phyloP scores from a whole-genome alignment of 2,113 vertebrate species.

The Poicephalus gulielmi region DNA sequence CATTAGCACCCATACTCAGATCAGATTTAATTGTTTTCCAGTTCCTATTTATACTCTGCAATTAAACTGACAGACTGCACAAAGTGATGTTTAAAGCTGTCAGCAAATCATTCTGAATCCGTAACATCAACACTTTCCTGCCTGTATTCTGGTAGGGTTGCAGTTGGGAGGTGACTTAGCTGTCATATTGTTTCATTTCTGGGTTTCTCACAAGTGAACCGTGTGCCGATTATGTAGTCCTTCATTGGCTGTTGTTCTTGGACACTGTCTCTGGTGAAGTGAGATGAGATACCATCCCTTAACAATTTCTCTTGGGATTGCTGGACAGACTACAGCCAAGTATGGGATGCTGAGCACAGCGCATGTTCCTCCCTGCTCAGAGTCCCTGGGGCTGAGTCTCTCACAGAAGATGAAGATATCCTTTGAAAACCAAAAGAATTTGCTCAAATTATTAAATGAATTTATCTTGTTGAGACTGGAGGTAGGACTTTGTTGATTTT shows the following conservation, averaged over 20 bases:
- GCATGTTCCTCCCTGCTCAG: background rate
- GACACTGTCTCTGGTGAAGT: fast-evolving
- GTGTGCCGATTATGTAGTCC: background rate
- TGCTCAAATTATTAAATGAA: background rate
- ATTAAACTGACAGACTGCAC: background rate
- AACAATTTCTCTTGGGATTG: background rate
- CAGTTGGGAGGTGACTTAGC: background rate
- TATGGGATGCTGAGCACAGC: fast-evolving
- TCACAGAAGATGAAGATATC: background rate
- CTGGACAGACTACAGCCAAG: background rate
- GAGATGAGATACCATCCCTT: background rate
- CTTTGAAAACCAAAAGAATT: background rate
- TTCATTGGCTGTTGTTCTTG: background rate
- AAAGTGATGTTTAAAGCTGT: background rate
- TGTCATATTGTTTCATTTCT: background rate
- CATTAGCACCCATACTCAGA: background rate
- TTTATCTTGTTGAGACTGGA: background rate
- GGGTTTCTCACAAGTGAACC: background rate
- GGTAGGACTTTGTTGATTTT: background rate
- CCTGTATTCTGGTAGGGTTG: background rate
- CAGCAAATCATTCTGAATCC: background rate
- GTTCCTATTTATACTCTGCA: background rate
- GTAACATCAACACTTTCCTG: background rate
- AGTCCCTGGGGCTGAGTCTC: background rate
- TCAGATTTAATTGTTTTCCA: background rate